phyloP scores from a whole-genome alignment of 1,140 invertebrate genomes.

The Pogonomyrmex californicus region DNA sequence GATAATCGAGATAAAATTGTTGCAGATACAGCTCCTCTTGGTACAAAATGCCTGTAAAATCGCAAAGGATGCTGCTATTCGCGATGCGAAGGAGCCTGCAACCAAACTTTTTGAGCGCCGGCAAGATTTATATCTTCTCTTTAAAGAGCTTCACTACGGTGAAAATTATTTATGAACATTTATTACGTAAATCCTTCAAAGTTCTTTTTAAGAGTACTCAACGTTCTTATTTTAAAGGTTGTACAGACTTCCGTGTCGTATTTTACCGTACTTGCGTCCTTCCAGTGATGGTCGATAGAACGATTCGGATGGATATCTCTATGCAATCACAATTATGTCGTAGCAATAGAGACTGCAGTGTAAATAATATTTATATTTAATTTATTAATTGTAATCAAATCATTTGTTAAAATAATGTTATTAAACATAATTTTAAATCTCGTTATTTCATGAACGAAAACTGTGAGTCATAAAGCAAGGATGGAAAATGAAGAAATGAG shows the following conservation, averaged over 20 bases:
- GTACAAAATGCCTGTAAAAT: conserved; percentile 10
- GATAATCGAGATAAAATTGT: not conserved
- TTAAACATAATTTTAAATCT: conserved; percentile 1
- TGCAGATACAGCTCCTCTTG: conserved; percentile 8
- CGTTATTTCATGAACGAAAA: not conserved
- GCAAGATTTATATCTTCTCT: conserved; percentile 20
- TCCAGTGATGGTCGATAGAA: conserved; percentile 1
- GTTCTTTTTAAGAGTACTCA: not conserved
- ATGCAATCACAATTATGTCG: not conserved
- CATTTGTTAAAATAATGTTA: not conserved
- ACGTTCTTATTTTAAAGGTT: conserved; percentile 14
- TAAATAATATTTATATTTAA: not conserved
- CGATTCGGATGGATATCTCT: not conserved
- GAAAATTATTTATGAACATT: not conserved
- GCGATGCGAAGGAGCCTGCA: conserved; percentile 15
- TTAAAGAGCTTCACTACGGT: conserved; percentile 29
- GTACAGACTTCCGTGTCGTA: conserved; percentile 26
- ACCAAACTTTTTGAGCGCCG: not conserved
- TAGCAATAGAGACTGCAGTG: not conserved
- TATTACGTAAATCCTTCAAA: not conserved
- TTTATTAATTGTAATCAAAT: not conserved
- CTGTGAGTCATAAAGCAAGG: not conserved
- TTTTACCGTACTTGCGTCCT: conserved; percentile 45
- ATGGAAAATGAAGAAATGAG: not conserved
- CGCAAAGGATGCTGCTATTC: not conserved